Evolutionary conservation across 2,888 invertebrate species (phyloP).

Genomic region (Ypsolopha scabrella): DNA sequence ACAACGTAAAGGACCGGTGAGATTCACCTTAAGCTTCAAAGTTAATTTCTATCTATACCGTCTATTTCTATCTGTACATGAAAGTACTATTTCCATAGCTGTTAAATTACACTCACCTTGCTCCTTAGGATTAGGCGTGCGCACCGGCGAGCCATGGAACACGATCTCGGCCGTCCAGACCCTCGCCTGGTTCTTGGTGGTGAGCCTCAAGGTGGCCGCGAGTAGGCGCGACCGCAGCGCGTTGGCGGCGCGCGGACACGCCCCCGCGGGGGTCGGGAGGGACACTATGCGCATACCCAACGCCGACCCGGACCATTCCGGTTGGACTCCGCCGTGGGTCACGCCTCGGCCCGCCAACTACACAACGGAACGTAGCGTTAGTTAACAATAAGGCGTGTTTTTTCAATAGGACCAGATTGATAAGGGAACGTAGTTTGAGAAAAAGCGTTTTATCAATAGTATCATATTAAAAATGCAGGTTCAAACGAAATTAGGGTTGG

Average conservation of each 20-base stretch:
- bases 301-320: constrained; percentile 92
- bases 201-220: constrained; percentile 85
- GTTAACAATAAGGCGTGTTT: not conserved
- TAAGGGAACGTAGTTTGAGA: not conserved
- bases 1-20: too few relatives aligned
- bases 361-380: not conserved
- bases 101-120: constrained; percentile 69
- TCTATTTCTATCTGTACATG: not conserved
- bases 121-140: constrained; percentile 85
- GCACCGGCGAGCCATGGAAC: constrained; percentile 84
- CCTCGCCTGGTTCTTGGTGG: constrained; percentile 80
- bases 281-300: constrained; percentile 83
- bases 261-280: constrained; percentile 75
- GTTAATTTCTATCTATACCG: not conserved
- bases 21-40: too few relatives aligned
- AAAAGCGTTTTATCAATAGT: not conserved
- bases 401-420: not conserved
- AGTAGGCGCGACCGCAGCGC: constrained; percentile 83
- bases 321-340: constrained; percentile 91
- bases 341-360: constrained; percentile 84
- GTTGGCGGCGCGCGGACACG: constrained; percentile 68
- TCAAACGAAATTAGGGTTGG: too few relatives aligned
- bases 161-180: constrained; percentile 94
- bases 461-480: too few relatives aligned
- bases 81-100: not conserved